Conservation (phyloP, 1,140 invertebrate genomes). For the Neuroterus valhalla region DNA sequence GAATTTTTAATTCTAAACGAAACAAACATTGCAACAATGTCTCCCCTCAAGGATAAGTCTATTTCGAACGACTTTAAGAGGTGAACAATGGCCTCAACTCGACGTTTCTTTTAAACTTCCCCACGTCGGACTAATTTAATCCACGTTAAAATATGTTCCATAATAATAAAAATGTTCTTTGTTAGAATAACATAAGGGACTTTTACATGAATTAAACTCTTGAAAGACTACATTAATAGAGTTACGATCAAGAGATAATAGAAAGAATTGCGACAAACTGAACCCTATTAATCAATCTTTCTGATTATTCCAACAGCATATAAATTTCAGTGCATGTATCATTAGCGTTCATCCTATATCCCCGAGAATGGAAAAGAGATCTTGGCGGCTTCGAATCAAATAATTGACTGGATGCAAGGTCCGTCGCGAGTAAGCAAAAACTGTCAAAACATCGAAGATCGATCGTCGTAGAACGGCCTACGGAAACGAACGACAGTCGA, state of each 20-base stretch:
- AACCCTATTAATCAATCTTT: background rate
- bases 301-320: background rate
- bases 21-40: constrained; percentile 20
- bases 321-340: background rate
- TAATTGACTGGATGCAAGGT: constrained; percentile 4
- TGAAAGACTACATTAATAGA: too few species aligned
- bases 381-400: constrained; percentile 15
- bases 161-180: background rate
- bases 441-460: constrained; percentile 23
- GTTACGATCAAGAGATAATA: too few species aligned
- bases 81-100: background rate
- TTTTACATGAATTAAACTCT: too few species aligned
- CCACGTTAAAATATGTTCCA: background rate
- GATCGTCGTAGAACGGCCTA: constrained; percentile 29
- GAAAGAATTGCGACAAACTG: too few species aligned
- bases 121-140: background rate
- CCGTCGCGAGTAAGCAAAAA: constrained; percentile 21
- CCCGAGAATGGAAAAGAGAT: constrained; percentile 8
- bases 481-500: constrained; percentile 6
- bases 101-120: constrained; percentile 1
- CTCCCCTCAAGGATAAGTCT: background rate
- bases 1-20: constrained; percentile 13
- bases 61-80: constrained; percentile 4
- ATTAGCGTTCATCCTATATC: constrained; percentile 6
- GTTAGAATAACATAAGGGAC: background rate